These are phyloP conservation scores for Pachydiplax longipennis DNA, from an alignment of 2,888 invertebrate genomes.

Conservation along the genomic window DNA sequence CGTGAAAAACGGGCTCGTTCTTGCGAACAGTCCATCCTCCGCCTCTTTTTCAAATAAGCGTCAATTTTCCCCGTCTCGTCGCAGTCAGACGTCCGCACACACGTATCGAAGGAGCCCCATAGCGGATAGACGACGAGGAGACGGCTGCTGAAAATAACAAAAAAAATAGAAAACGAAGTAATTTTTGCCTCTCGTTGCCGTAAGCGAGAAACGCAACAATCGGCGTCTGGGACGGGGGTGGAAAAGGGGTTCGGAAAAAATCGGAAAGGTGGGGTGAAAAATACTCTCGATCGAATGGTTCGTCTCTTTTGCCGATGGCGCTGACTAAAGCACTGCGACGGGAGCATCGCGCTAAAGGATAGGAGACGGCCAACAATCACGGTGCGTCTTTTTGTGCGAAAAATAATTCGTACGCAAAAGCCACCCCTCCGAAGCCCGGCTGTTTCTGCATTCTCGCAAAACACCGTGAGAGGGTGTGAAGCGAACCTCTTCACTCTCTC, in stretches of 20 bases:
- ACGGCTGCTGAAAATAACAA: background rate
- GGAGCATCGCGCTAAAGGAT: background rate
- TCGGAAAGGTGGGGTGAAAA: background rate
- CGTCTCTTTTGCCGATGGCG: background rate
- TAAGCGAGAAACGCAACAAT: background rate
- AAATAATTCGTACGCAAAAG: background rate
- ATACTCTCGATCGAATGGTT: background rate
- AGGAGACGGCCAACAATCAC: background rate
- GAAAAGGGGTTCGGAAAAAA: background rate
- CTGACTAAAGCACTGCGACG: constrained; percentile 1
- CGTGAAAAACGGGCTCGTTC: too few species aligned
- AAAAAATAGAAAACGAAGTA: background rate
- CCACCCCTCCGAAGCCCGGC: background rate
- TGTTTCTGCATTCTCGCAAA: background rate
- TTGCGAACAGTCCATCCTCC: background rate
- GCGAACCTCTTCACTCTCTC: background rate
- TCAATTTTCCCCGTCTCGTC: background rate
- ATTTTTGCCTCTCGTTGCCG: background rate
- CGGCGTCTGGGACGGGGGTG: background rate
- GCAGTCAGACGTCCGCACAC: background rate
- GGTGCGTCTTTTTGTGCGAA: background rate
- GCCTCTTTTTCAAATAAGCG: background rate
- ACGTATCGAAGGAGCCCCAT: background rate
- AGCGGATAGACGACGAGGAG: background rate
- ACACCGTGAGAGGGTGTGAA: background rate